phyloP scores from a whole-genome alignment of 35 echinoderm and acorn worm genomes.

The Holothuria glaberrima region DNA sequence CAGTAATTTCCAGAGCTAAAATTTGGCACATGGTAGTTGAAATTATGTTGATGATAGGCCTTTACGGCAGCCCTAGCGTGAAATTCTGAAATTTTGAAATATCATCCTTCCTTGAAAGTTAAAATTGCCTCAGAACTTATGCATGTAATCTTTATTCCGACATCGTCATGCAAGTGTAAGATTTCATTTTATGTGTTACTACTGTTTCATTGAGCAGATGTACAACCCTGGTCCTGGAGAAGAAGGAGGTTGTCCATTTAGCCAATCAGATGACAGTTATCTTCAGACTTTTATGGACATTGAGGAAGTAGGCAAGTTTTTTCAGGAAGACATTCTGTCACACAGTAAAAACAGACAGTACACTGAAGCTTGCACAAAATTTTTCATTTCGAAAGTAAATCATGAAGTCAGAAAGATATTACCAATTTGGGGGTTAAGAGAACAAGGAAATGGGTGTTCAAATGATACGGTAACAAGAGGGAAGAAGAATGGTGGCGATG shows the following conservation, averaged over 20 bases:
- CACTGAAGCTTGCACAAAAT: constrained; percentile 4
- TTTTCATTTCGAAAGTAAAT: neutral
- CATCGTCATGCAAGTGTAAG: too few relatives aligned
- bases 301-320: neutral
- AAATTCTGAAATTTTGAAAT: too few relatives aligned
- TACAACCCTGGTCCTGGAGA: constrained; percentile 71
- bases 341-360: neutral
- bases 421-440: too few relatives aligned
- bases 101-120: too few relatives aligned
- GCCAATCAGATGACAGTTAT: constrained; percentile 77
- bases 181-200: neutral
- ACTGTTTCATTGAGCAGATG: neutral
- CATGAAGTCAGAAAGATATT: too few relatives aligned
- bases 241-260: constrained; percentile 84
- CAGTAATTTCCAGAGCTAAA: too few relatives aligned
- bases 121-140: too few relatives aligned
- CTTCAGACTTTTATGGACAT: constrained; percentile 42
- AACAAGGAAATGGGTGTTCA: neutral
- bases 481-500: too few relatives aligned
- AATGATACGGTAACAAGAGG: neutral
- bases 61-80: too few relatives aligned
- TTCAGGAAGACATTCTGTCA: neutral
- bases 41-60: too few relatives aligned
- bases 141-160: too few relatives aligned
- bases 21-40: too few relatives aligned